Base-by-base conservation (phyloP, 2,797 vertebrate species). In the Oreochromis grahami region DNA sequence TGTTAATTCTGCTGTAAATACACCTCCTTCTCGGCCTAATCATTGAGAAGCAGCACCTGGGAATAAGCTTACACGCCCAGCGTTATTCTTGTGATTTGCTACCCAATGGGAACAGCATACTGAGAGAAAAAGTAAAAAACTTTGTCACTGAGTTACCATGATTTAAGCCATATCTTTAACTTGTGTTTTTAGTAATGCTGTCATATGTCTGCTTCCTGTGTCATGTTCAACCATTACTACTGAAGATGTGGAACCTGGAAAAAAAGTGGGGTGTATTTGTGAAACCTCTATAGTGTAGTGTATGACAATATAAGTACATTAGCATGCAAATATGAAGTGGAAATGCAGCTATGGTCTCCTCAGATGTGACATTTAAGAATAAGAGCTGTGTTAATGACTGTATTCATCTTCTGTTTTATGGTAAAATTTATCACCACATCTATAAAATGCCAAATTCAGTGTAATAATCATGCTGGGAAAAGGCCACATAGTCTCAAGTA, bases 331-430 rank as follows among this genome's bases (percentile, higher is more conserved):
- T 63, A 41, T 53, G 48, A 84, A 72, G 29, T 36, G 45, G 29
- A 78, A 81, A 81, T 14, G 34, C 8, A 70, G 53, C 32, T 17
- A 56, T 13, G 13, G 10, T 77, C 72, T 85, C 26, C 52, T 56
- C 41, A 63, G 78, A 78, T 70, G 29, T 92, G 79, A 90, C 82
- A 88, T 90, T 89, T 89, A 85, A 78, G 77, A 72, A 74, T 51
- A 45, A 83, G 70, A 82, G 43, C 38, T 14, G 15, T 53, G 76
- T 89, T 84, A 88, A 82, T 51, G 81, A 63, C 53, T 55, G 50
- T 79, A 63, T 81, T 77, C 45, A 79, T 56, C 52, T 79, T 83
- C 32, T 70, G 74, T 77, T 81, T 88, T 65, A 88, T 85, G 29
- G 52, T 76, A 15, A 79, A 56, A 78, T 53, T 8, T 68, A 78